These are phyloP conservation scores for Lucilia sericata DNA, from an alignment of 1,140 invertebrate species.

Conservation along the genomic window DNA sequence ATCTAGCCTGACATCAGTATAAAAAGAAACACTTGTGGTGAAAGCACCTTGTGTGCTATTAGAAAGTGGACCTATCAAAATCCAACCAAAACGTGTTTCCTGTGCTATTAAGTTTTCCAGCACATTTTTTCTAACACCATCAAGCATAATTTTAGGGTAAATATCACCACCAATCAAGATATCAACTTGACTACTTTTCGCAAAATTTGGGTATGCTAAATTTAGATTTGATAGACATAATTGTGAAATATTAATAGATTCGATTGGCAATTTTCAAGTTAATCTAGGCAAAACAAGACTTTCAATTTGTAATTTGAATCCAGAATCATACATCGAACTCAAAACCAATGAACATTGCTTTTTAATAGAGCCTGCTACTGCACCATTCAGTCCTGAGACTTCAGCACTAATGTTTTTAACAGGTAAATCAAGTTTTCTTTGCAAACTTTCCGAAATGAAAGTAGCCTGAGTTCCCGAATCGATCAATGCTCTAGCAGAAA, in stretches of 20 bases:
- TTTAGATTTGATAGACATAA: background rate
- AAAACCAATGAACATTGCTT: background rate
- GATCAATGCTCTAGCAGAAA: background rate
- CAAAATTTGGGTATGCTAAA: background rate
- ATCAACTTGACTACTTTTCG: background rate
- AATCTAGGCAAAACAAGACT: background rate
- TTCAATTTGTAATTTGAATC: background rate
- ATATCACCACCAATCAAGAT: background rate
- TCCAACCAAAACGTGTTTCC: constrained; percentile 1
- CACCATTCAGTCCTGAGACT: background rate
- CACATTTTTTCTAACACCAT: background rate
- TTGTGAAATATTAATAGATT: background rate
- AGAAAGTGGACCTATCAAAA: background rate
- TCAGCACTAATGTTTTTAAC: background rate
- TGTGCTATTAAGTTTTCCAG: background rate
- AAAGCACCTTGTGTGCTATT: background rate
- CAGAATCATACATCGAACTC: background rate
- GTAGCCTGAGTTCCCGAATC: background rate
- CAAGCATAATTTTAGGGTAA: background rate
- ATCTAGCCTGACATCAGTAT: background rate
- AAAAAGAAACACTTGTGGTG: background rate
- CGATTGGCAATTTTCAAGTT: background rate
- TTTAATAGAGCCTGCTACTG: background rate
- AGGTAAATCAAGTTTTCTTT: background rate
- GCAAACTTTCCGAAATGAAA: background rate